phyloP scores from a whole-genome alignment of 2,888 invertebrate species.

The Sympetrum striolatum region DNA sequence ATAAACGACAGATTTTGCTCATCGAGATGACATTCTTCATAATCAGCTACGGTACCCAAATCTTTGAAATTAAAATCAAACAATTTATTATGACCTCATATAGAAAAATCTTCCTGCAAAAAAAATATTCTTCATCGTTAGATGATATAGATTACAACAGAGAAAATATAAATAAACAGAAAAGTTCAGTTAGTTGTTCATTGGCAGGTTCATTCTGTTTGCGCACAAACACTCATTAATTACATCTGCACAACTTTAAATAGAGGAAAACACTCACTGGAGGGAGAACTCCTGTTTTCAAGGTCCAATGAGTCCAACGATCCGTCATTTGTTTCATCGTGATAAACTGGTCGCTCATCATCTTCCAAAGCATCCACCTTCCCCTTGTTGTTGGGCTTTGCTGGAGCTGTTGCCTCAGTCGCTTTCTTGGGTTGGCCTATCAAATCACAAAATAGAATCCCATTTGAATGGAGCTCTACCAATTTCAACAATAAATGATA shows the following conservation, averaged over 20 bases:
- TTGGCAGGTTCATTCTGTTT: no score
- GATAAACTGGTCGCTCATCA: not conserved
- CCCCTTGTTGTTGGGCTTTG: not conserved
- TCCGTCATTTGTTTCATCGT: not conserved
- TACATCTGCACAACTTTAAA: not conserved
- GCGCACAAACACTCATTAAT: not conserved
- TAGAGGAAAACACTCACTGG: slow-evolving; percentile 60
- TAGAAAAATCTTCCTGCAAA: no score
- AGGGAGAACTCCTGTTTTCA: slow-evolving; percentile 57
- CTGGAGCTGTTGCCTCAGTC: not conserved
- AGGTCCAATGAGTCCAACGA: not conserved
- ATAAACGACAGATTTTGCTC: no score
- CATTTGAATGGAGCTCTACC: no score
- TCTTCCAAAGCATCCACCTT: not conserved
- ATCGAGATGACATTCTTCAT: no score
- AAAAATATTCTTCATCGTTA: no score
- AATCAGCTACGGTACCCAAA: no score
- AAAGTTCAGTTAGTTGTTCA: not conserved
- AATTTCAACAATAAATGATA: no score
- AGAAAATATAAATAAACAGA: not conserved
- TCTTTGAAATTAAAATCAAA: no score
- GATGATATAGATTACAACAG: not conserved
- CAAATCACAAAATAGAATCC: no score
- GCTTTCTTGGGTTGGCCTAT: not conserved
- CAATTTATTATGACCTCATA: no score